Evolutionary conservation across 2,888 invertebrate species (phyloP).

Genomic region (Coleophora deauratella): DNA sequence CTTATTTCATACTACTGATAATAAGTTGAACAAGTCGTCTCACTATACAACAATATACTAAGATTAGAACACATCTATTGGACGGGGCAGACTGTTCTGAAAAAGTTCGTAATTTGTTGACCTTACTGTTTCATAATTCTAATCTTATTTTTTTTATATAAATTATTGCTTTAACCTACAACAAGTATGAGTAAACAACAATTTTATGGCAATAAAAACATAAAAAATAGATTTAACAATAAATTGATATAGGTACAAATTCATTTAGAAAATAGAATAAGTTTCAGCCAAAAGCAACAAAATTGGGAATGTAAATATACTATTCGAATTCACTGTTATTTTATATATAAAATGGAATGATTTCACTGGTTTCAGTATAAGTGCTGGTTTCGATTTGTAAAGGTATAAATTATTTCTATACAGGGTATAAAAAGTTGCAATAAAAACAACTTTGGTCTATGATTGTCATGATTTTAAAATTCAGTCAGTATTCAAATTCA

Average conservation of each 20-base stretch:
- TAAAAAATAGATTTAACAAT: conserved; percentile 17
- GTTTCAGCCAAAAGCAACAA: conserved; percentile 4
- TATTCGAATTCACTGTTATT: no score
- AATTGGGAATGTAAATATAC: conserved; percentile 32
- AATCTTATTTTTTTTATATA: conserved; percentile 9
- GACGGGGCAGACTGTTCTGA: conserved; percentile 12
- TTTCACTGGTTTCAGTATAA: conserved; percentile 23
- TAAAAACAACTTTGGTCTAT: conserved; percentile 33
- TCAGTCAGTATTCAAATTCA: neutral
- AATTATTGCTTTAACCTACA: conserved; percentile 18
- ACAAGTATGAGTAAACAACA: conserved; percentile 21
- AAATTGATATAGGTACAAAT: conserved; percentile 12
- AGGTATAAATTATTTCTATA: no score
- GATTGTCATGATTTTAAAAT: conserved; percentile 15
- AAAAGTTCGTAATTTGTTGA: conserved; percentile 1
- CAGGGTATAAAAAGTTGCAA: conserved; percentile 20
- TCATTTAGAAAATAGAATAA: conserved; percentile 11
- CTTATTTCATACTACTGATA: neutral
- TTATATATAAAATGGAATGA: conserved; percentile 25
- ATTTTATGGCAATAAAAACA: conserved; percentile 25
- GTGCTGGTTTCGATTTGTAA: no score
- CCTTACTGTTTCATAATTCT: conserved; percentile 1
- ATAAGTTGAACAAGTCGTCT: no score
- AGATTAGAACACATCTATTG: conserved; percentile 16
- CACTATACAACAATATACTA: conserved; percentile 4